phyloP scores from a whole-genome alignment of 2,888 invertebrate species.

The Epirrhoe alternata region DNA sequence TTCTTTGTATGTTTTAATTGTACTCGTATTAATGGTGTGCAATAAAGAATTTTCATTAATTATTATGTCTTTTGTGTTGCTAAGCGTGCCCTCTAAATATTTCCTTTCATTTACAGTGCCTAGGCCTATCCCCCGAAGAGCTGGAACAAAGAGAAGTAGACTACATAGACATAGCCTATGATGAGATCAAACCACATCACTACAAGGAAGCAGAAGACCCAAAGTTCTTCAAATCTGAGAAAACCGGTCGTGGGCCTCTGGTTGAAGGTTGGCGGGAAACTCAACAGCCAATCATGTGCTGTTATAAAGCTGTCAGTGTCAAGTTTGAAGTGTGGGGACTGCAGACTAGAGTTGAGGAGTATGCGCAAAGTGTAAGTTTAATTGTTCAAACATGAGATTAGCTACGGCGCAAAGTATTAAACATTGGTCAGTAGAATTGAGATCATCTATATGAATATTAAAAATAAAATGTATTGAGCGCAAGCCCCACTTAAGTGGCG shows the following conservation, averaged over 20 bases:
- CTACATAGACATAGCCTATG: slow-evolving; percentile 94
- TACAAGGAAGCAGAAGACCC: slow-evolving; percentile 96
- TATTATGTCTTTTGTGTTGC: too few species aligned
- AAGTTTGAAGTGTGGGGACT: slow-evolving; percentile 97
- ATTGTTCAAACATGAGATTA: neutral
- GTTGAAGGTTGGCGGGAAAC: slow-evolving; percentile 92
- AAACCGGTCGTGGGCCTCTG: slow-evolving; percentile 93
- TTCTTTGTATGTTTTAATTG: too few species aligned
- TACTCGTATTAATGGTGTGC: too few species aligned
- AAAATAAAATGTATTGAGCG: too few species aligned
- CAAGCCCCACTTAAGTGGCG: too few species aligned
- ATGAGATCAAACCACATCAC: slow-evolving; percentile 93
- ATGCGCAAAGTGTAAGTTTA: slow-evolving; percentile 90
- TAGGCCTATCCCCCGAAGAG: slow-evolving; percentile 89
- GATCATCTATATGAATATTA: too few species aligned
- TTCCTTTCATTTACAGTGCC: slow-evolving; percentile 85
- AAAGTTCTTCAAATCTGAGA: slow-evolving; percentile 91
- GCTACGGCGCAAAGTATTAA: too few species aligned
- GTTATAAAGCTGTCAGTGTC: slow-evolving; percentile 94
- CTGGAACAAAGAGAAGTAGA: slow-evolving; percentile 90
- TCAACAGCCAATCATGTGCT: slow-evolving; percentile 94
- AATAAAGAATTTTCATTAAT: too few species aligned
- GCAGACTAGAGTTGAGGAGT: slow-evolving; percentile 95
- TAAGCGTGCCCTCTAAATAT: neutral
- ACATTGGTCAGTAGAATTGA: too few species aligned